phyloP scores from a whole-genome alignment of 2,888 invertebrate species.

The Microplitis manilae region DNA sequence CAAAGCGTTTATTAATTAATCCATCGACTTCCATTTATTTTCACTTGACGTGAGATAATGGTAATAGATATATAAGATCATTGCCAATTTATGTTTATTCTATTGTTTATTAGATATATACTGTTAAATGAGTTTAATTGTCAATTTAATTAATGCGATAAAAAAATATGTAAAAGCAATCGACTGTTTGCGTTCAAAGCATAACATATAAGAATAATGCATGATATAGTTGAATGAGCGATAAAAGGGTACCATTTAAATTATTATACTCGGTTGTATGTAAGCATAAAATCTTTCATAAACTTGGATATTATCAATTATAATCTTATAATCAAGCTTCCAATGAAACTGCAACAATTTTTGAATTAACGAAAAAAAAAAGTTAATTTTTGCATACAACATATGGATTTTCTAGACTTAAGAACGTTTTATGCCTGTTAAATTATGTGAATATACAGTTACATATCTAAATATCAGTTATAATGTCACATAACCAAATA shows the following conservation, averaged over 20 bases:
- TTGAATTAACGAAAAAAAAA: not conserved
- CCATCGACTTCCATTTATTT: conserved; percentile 28
- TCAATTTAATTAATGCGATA: not conserved
- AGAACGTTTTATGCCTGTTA: not conserved
- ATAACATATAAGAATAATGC: not conserved
- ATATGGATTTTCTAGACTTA: not conserved
- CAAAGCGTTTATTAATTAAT: conserved; percentile 32
- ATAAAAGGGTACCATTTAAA: not conserved
- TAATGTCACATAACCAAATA: too few relatives aligned
- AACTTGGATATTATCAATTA: not conserved
- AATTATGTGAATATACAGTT: not conserved
- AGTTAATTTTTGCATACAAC: not conserved
- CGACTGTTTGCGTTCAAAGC: not conserved
- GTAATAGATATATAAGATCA: conserved; percentile 15
- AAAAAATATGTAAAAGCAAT: not conserved
- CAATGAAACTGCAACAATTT: not conserved
- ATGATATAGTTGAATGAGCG: not conserved
- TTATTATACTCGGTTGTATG: not conserved
- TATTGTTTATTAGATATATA: conserved; percentile 5
- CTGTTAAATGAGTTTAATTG: not conserved
- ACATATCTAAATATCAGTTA: too few relatives aligned
- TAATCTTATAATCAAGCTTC: not conserved
- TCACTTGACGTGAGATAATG: conserved; percentile 11
- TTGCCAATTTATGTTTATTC: conserved; percentile 20
- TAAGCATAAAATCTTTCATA: not conserved